These are phyloP conservation scores for Protosalanx chinensis DNA, from an alignment of 2,797 vertebrate genomes.

Conservation along the genomic window DNA sequence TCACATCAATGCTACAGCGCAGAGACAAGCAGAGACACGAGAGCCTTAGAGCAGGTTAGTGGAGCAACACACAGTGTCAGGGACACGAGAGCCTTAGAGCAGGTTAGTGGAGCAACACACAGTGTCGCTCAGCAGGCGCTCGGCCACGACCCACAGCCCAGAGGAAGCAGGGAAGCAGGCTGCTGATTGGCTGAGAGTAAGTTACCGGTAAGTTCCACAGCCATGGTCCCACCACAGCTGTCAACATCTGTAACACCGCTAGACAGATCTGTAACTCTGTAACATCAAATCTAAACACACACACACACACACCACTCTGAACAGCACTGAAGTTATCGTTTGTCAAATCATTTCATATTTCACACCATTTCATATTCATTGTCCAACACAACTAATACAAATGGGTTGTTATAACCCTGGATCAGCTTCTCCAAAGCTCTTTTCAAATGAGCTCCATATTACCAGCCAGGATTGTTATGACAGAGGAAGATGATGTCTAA, in stretches of 20 bases:
- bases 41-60: slow-evolving; percentile 70
- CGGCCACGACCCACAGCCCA: no score
- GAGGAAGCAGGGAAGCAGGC: slow-evolving; percentile 13
- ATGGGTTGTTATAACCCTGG: no score
- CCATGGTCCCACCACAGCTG: slow-evolving; percentile 54
- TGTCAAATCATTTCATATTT: not conserved
- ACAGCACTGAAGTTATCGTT: not conserved
- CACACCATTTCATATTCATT: not conserved
- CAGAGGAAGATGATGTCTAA: no score
- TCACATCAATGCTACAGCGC: slow-evolving; percentile 96
- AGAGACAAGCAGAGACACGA: slow-evolving; percentile 74
- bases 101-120: slow-evolving; percentile 66
- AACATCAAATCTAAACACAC: slow-evolving; percentile 64
- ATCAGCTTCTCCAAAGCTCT: no score
- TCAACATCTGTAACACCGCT: slow-evolving; percentile 63
- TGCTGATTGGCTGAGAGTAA: slow-evolving; percentile 27
- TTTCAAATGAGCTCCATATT: no score
- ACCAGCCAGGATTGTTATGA: no score
- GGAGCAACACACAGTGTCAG: slow-evolving; percentile 52
- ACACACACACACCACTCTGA: slow-evolving; percentile 9
- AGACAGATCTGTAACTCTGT: slow-evolving; percentile 68
- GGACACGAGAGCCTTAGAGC: slow-evolving; percentile 69
- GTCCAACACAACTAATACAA: not conserved
- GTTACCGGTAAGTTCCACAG: slow-evolving; percentile 68
- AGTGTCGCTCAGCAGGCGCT: no score